These are phyloP conservation scores for Solenopsis invicta DNA, from an alignment of 1,140 invertebrate species.

Conservation along the genomic window DNA sequence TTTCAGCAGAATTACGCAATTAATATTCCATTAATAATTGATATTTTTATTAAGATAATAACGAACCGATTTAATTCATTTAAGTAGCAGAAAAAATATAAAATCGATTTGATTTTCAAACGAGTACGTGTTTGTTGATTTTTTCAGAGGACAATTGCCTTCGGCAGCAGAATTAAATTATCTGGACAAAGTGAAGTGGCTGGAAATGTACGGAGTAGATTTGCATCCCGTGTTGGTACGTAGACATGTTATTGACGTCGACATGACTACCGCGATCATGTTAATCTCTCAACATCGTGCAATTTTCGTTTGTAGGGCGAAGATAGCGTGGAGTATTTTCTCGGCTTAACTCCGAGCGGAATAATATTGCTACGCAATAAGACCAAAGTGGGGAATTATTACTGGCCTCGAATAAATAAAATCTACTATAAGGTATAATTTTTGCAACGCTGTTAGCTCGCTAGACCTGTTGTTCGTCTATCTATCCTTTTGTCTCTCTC, in stretches of 20 bases:
- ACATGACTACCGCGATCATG: background rate
- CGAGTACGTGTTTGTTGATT: conserved; percentile 1
- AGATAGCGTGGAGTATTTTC: conserved; percentile 98
- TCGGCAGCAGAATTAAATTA: conserved; percentile 92
- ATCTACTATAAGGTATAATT: conserved; percentile 94
- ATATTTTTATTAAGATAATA: background rate
- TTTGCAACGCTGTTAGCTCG: background rate
- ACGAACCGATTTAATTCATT: background rate
- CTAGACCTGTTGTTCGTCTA: background rate
- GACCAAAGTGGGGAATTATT: conserved; percentile 99
- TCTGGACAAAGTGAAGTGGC: conserved; percentile 93
- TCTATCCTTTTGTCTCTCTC: background rate
- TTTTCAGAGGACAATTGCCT: conserved; percentile 90
- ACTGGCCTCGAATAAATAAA: conserved; percentile 99
- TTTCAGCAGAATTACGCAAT: background rate
- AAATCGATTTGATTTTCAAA: background rate
- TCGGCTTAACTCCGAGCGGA: conserved; percentile 98
- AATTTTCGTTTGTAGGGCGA: conserved; percentile 92
- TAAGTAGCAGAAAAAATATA: background rate
- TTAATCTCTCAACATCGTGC: conserved; percentile 38
- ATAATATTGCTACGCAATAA: conserved; percentile 98
- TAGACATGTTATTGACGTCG: conserved; percentile 52
- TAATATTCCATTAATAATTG: background rate
- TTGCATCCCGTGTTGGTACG: conserved; percentile 92
- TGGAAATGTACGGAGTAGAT: conserved; percentile 95